Percentiles rank a stretch among this genome's conserved stretches.
Conservation (phyloP, 1,140 invertebrate species). For the Aleiodes sp. region DNA sequence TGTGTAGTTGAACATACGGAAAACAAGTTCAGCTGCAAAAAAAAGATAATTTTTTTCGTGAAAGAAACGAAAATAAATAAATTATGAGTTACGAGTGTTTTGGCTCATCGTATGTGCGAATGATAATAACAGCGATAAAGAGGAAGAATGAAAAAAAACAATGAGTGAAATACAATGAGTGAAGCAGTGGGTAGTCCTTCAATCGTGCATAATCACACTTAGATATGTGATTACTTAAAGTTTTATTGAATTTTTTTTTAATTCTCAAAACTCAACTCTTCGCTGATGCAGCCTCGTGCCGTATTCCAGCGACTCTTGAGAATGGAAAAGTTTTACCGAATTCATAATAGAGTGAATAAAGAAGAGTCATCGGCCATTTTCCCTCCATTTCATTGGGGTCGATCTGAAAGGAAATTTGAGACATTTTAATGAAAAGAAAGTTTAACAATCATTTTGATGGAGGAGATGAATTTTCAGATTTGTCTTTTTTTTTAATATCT, state of each 20-base stretch:
- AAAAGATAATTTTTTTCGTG: slow-evolving; percentile 12
- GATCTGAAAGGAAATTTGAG: too few relatives aligned
- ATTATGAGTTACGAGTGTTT: neutral
- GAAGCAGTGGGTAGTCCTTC: neutral
- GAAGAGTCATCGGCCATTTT: slow-evolving; percentile 78
- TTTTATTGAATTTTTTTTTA: slow-evolving; percentile 28
- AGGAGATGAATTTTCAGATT: neutral
- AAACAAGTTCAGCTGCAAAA: slow-evolving; percentile 80
- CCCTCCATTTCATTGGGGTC: slow-evolving; percentile 75
- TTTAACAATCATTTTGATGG: slow-evolving; percentile 19
- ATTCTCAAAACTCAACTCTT: too few relatives aligned
- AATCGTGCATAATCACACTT: neutral
- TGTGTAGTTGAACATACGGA: slow-evolving; percentile 92
- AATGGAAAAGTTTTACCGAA: slow-evolving; percentile 78
- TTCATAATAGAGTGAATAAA: slow-evolving; percentile 80
- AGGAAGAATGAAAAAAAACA: neutral
- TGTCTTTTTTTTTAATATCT: neutral
- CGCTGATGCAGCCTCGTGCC: slow-evolving; percentile 74
- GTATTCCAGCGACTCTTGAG: slow-evolving; percentile 76
- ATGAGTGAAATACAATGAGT: neutral
- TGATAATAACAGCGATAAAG: neutral
- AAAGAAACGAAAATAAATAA: slow-evolving; percentile 5
- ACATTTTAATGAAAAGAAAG: slow-evolving; percentile 9
- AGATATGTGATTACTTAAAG: slow-evolving; percentile 5
- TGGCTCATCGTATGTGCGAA: neutral